Conservation (phyloP, 2,797 vertebrate genomes). For the Dicrostonyx torquatus region DNA sequence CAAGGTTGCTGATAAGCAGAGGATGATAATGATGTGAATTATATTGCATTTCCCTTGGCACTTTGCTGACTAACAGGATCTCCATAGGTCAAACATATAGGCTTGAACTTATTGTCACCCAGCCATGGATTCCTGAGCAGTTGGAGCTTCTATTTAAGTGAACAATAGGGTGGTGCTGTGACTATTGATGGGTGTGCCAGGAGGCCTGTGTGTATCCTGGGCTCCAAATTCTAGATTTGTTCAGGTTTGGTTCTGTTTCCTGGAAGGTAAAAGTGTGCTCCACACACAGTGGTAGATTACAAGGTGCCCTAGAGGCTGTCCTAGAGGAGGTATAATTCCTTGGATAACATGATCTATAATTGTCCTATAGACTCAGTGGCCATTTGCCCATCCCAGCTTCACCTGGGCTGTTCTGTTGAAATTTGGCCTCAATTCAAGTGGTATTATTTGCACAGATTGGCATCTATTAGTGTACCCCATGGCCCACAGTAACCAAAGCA, state of each 20-base stretch:
- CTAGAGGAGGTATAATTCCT: not conserved
- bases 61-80: not conserved
- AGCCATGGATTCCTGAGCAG: not conserved
- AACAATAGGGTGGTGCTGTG: not conserved
- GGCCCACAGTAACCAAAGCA: not conserved
- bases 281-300: not conserved
- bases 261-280: fast-evolving
- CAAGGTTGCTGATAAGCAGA: not conserved
- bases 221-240: not conserved
- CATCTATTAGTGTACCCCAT: not conserved
- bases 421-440: not conserved
- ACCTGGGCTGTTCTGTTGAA: not conserved
- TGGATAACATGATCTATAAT: not conserved
- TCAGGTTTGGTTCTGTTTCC: not conserved
- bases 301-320: not conserved
- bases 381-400: not conserved
- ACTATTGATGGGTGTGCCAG: not conserved
- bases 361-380: not conserved
- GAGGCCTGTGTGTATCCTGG: not conserved
- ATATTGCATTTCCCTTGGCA: not conserved
- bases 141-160: not conserved
- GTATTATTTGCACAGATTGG: not conserved
- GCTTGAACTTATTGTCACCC: not conserved
- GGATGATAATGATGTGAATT: not conserved
- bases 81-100: not conserved